These are phyloP conservation scores for Darevskia nairensis DNA, from an alignment of 2,797 vertebrate genomes.

Conservation along the genomic window DNA sequence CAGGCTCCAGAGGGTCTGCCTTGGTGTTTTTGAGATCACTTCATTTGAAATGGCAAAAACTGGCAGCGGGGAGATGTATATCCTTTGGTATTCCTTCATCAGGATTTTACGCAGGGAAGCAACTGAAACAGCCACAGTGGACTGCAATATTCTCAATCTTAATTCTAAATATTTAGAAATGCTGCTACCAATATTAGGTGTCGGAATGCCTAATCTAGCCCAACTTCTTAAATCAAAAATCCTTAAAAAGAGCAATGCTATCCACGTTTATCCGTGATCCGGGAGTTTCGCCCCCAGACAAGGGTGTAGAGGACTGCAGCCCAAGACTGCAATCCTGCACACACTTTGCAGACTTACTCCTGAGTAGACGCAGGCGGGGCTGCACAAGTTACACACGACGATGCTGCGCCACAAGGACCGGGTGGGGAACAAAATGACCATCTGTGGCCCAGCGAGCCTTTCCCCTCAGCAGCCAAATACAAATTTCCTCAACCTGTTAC, in stretches of 20 bases:
- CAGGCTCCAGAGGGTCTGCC: conserved; percentile 53
- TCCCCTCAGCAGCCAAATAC: neutral
- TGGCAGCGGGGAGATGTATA: neutral
- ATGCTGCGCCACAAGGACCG: neutral
- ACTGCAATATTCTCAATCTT: neutral
- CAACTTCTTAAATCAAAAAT: neutral
- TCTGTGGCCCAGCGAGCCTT: conserved; percentile 11
- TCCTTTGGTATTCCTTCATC: neutral
- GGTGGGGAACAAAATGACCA: neutral
- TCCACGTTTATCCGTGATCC: neutral
- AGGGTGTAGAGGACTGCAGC: neutral
- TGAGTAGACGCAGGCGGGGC: no score
- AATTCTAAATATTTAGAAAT: neutral
- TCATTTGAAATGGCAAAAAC: neutral
- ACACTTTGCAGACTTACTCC: no score
- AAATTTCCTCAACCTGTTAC: conserved; percentile 34
- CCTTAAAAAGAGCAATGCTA: neutral
- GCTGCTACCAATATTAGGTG: neutral
- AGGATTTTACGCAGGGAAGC: neutral
- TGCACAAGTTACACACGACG: neutral
- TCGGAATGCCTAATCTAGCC: neutral
- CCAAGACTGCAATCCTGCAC: neutral
- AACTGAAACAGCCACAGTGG: neutral
- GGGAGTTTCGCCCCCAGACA: neutral
- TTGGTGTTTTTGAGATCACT: conserved; percentile 9